These are phyloP conservation scores for Micrastur ruficollis DNA, from an alignment of 2,797 vertebrate genomes.

Conservation along the genomic window DNA sequence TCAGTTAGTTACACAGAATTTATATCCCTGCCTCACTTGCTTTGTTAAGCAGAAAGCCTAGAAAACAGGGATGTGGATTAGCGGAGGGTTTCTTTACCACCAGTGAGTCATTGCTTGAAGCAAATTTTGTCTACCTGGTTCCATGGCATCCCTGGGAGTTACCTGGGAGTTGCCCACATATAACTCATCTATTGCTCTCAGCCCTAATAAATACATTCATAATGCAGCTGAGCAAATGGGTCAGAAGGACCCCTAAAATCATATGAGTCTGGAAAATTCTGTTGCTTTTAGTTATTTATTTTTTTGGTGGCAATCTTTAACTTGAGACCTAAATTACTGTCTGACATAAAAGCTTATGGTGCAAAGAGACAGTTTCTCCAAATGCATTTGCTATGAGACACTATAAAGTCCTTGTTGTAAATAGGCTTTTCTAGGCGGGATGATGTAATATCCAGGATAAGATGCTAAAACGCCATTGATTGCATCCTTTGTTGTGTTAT, in stretches of 20 bases:
- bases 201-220: neutral
- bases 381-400: neutral
- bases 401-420: neutral
- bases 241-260: neutral
- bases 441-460: neutral
- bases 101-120: neutral
- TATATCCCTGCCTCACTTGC: neutral
- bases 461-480: fast-evolving
- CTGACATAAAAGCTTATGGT: neutral
- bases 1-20: neutral
- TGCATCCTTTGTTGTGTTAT: neutral
- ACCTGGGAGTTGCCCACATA: neutral
- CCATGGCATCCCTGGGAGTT: neutral
- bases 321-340: neutral
- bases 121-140: neutral
- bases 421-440: neutral
- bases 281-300: neutral
- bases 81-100: neutral
- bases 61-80: neutral
- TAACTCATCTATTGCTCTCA: neutral
- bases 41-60: neutral
- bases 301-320: fast-evolving
- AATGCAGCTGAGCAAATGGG: neutral
- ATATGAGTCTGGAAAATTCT: neutral
- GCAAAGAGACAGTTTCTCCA: neutral